Base-by-base conservation (phyloP, 2,797 vertebrate genomes). In the Coracias cyanogaster region DNA sequence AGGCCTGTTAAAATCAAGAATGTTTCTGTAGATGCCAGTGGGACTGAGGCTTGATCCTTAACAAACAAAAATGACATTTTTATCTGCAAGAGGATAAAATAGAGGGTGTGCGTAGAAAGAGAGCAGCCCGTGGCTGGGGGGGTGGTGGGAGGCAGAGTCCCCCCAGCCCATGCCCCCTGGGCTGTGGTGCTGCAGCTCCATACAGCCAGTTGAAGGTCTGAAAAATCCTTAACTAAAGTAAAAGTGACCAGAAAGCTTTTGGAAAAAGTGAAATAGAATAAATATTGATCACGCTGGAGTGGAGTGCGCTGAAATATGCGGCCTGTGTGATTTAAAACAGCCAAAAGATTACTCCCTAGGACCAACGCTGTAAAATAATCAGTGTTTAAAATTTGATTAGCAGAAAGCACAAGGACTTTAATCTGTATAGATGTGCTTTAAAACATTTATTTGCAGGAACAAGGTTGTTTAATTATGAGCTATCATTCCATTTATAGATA, bases 391-490 rank as follows among this genome's bases (percentile, higher is more conserved):
- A 94, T 72, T 35, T 62, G 31, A 67, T 94, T 94, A 93, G 71
- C 52, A 15, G 91, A 70, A 66, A 29, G 51, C 66, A 37, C 14
- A 48, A 88, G 81, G 87, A 69, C 80, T 82, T 84, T 80, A 90
- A 94, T 94, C 73, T 89, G 65, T 22, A 70, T 15, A 10, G 66
- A 90, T 89, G 71, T 82, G 69, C 60, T 89, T 90, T 46, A 31
- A 62, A 86, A 45, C 43, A 39, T 90, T 91, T 72, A 55, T 90
- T 93, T 96, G 77, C 46, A 33, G 70, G 86, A 94, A 58, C 77
- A 90, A 84, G 81, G 67, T 41, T 86, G 78, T 95, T 95, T 94
- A 58, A 77, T 89, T 94, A 94, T 76, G 62, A 89, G 77, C 73
- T 90, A 12, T 77, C 48, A 2, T 93, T 94, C 76, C 58, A 25